Conservation (phyloP, 1,140 invertebrate species). For the Zaprionus lachaisei region DNA sequence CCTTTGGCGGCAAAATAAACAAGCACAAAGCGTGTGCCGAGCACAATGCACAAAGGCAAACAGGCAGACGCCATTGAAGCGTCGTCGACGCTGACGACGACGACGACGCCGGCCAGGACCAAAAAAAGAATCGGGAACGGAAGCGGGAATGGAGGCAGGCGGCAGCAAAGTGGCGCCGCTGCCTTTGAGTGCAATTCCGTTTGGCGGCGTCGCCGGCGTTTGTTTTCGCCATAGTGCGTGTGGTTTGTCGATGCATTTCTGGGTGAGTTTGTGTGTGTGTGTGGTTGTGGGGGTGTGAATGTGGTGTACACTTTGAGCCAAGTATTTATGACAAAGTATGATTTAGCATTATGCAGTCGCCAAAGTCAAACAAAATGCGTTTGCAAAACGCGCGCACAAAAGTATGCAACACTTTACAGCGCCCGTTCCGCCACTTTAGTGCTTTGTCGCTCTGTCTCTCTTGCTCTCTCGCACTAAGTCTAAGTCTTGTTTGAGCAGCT, state of each 20-base stretch:
- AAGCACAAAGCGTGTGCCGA: conserved; percentile 33
- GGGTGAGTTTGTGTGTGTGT: conserved; percentile 9
- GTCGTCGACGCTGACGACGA: not conserved
- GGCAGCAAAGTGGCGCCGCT: conserved; percentile 14
- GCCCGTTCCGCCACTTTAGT: not conserved
- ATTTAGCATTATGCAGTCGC: conserved; percentile 72
- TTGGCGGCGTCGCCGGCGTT: conserved; percentile 52
- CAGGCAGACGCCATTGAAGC: conserved; percentile 40
- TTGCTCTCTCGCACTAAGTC: not conserved
- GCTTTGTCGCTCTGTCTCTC: not conserved
- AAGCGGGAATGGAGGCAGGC: not conserved
- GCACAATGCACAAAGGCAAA: conserved; percentile 55
- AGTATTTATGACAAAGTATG: conserved; percentile 64
- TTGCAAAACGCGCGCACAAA: conserved; percentile 54
- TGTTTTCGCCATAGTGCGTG: conserved; percentile 54
- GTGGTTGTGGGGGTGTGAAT: conserved; percentile 11
- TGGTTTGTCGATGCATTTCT: conserved; percentile 47
- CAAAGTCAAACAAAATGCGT: conserved; percentile 62
- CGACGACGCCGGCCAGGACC: conserved; percentile 19
- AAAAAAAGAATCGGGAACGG: not conserved
- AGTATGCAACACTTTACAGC: conserved; percentile 20
- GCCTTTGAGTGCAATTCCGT: conserved; percentile 72
- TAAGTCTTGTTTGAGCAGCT: not conserved
- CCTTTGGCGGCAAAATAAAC: conserved; percentile 51
- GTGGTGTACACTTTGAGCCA: conserved; percentile 43